A percentile compares a stretch with the other conserved stretches of the same genome.
Conservation (phyloP, 2,888 invertebrate genomes). For the Morpho deidamia region DNA sequence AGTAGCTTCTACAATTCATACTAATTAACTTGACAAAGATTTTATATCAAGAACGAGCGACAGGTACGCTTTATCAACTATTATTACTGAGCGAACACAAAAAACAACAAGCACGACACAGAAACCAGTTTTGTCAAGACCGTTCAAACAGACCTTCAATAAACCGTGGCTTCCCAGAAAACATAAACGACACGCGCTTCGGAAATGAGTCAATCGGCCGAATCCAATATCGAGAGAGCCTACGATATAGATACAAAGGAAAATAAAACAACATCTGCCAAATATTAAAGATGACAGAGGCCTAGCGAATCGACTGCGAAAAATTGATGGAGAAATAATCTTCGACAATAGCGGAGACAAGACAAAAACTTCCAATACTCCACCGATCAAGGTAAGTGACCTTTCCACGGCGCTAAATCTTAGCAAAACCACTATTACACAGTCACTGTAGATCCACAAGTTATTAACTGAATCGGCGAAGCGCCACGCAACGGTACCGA, state of each 20-base stretch:
- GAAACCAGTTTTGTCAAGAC: slow-evolving; percentile 17
- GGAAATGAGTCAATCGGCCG: slow-evolving; percentile 18
- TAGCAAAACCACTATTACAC: slow-evolving; percentile 63
- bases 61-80: background rate
- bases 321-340: slow-evolving; percentile 15
- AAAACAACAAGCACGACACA: slow-evolving; percentile 11
- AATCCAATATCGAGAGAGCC: slow-evolving; percentile 13
- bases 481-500: slow-evolving; percentile 66
- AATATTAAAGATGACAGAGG: background rate
- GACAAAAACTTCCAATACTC: slow-evolving; percentile 27
- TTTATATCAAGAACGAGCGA: too few species aligned
- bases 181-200: slow-evolving; percentile 18
- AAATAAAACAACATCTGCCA: background rate
- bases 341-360: slow-evolving; percentile 17
- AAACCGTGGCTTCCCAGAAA: slow-evolving; percentile 22
- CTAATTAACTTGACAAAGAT: too few species aligned
- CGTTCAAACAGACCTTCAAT: slow-evolving; percentile 19
- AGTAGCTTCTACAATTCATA: too few species aligned
- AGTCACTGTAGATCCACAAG: slow-evolving; percentile 63
- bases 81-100: slow-evolving; percentile 3
- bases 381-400: slow-evolving; percentile 70
- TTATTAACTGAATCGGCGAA: slow-evolving; percentile 69
- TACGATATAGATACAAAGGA: background rate
- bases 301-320: background rate
- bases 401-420: slow-evolving; percentile 68